phyloP scores from a whole-genome alignment of 2,113 vertebrate species.

The Tetrax tetrax region DNA sequence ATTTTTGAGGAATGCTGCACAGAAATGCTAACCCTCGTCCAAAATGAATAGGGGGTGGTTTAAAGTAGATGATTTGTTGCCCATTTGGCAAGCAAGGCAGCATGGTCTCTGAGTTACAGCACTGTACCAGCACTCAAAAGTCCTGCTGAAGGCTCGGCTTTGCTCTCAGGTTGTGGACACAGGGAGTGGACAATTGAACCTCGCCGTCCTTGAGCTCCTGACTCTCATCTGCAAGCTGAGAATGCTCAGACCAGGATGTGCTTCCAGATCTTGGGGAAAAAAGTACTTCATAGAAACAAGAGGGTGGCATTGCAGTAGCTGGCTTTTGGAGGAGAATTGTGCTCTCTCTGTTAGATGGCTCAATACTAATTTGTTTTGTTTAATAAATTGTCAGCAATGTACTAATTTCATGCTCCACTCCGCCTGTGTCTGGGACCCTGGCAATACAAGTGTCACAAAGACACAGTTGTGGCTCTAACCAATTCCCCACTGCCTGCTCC shows the following conservation, averaged over 20 bases:
- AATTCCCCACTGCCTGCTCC: not conserved
- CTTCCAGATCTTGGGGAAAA: not conserved
- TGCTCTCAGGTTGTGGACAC: not conserved
- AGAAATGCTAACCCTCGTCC: not conserved
- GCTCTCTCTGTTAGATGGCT: not conserved
- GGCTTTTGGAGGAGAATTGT: not conserved
- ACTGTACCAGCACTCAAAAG: not conserved
- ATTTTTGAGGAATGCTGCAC: not conserved
- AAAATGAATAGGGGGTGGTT: not conserved
- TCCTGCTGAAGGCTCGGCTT: not conserved
- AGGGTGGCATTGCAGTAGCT: not conserved
- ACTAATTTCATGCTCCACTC: not conserved
- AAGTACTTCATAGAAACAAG: not conserved
- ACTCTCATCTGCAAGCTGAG: not conserved
- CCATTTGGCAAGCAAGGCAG: not conserved
- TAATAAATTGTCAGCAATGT: conserved; percentile 11
- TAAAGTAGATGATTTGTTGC: not conserved
- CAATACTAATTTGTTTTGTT: conserved; percentile 15
- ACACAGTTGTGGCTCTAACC: not conserved
- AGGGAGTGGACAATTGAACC: not conserved
- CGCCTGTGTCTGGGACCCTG: not conserved
- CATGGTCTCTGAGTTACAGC: not conserved
- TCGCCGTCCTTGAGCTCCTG: not conserved
- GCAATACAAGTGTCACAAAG: not conserved
- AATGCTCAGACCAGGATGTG: not conserved